Percentiles rank a stretch among this genome's conserved stretches.
phyloP scores from a whole-genome alignment of 2,888 invertebrate species.

The Fragum whitleyi region DNA sequence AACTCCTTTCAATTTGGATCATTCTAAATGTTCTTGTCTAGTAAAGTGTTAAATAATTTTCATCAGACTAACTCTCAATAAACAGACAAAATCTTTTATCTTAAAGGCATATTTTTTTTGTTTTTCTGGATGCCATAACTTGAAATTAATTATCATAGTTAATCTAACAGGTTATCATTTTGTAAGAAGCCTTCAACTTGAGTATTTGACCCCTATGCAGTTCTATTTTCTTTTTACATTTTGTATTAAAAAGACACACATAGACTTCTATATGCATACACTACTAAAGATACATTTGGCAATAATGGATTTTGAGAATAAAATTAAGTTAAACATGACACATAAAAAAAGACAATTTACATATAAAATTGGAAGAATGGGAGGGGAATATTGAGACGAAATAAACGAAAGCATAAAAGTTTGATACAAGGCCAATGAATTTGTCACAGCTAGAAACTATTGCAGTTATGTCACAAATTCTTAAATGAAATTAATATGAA shows the following conservation, averaged over 20 bases:
- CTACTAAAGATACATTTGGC: slow-evolving; percentile 15
- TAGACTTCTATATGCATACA: slow-evolving; percentile 7
- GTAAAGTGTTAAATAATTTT: no score
- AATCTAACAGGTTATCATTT: no score
- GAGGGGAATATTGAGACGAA: slow-evolving; percentile 5
- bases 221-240: background rate
- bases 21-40: no score
- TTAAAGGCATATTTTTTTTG: no score
- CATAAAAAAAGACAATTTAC: slow-evolving; percentile 9
- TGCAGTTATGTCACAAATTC: no score
- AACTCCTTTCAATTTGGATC: no score
- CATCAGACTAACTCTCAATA: no score
- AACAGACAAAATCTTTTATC: no score
- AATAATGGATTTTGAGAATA: slow-evolving; percentile 23
- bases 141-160: no score
- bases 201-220: background rate
- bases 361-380: slow-evolving; percentile 12
- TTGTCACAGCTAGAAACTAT: no score
- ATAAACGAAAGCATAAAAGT: slow-evolving; percentile 12
- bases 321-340: slow-evolving; percentile 24
- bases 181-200: background rate
- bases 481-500: no score
- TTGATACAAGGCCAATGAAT: background rate
- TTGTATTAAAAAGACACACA: background rate
- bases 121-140: no score